Percentiles rank a stretch among this genome's conserved stretches.
Evolutionary conservation across 1,140 invertebrate genomes (phyloP).

Genomic region (Ceratina japonica): DNA sequence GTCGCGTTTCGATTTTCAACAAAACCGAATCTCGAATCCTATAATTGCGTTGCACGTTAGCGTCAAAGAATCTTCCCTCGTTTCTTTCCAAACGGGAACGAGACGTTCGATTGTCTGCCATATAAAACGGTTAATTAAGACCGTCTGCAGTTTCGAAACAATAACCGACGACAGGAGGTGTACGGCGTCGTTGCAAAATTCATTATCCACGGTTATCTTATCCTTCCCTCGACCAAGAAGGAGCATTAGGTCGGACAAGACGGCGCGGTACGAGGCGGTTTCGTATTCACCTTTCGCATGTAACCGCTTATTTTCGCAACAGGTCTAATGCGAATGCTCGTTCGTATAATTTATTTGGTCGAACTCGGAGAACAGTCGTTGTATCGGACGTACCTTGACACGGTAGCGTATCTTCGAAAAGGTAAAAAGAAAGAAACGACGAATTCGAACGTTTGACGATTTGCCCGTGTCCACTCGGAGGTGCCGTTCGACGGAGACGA

Average conservation of each 20-base stretch:
- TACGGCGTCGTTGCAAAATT: not conserved
- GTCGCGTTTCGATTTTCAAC: no score
- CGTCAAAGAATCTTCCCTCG: no score
- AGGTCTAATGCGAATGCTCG: not conserved
- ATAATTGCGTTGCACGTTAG: no score
- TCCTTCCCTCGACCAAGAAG: not conserved
- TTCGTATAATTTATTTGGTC: not conserved
- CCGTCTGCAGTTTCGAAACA: not conserved
- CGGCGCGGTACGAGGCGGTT: not conserved
- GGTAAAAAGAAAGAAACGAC: no score
- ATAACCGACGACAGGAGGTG: not conserved
- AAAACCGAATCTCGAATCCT: no score
- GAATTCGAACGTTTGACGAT: not conserved
- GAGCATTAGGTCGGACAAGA: not conserved
- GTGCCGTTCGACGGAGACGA: no score
- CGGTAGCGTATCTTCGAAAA: not conserved
- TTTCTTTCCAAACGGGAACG: not conserved
- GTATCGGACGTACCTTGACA: not conserved
- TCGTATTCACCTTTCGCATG: not conserved
- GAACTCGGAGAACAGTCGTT: not conserved
- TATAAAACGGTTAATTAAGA: not conserved
- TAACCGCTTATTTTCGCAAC: conserved; percentile 21
- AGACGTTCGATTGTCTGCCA: no score
- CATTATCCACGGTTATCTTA: conserved; percentile 1
- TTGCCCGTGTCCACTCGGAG: not conserved